Percentiles rank a stretch among this genome's conserved stretches.
Evolutionary conservation across 2,113 vertebrate species (phyloP).

Genomic region (Eublepharis macularius): DNA sequence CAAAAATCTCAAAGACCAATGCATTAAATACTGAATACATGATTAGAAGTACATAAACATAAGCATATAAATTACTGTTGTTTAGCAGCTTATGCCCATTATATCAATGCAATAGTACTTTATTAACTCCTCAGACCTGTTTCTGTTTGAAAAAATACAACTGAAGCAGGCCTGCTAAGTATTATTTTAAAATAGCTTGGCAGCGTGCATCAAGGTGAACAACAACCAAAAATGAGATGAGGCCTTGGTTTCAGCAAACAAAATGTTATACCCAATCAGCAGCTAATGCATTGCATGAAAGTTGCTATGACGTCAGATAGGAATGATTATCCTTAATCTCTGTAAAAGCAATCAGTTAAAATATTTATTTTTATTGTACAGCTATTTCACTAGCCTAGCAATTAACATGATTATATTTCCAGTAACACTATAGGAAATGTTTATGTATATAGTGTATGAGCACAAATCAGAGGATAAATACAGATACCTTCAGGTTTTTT

Average conservation of each 20-base stretch:
- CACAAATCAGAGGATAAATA: not conserved
- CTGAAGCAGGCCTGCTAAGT: not conserved
- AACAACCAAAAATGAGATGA: not conserved
- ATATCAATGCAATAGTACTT: constrained; percentile 14
- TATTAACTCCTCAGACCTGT: constrained; percentile 15
- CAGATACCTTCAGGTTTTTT: too few relatives aligned
- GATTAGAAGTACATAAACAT: not conserved
- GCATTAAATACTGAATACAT: not conserved
- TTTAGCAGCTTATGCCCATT: not conserved
- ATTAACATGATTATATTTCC: not conserved
- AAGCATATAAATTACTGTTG: constrained; percentile 16
- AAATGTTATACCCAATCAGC: not conserved
- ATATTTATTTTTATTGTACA: not conserved
- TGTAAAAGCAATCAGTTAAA: not conserved
- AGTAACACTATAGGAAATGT: not conserved
- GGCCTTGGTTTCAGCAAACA: not conserved
- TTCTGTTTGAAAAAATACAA: constrained; percentile 23
- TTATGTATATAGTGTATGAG: not conserved
- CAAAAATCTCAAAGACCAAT: not conserved
- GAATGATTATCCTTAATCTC: not conserved
- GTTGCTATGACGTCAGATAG: not conserved
- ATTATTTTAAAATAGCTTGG: not conserved
- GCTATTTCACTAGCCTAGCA: not conserved
- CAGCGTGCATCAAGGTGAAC: not conserved
- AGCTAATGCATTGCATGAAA: not conserved